Percentiles rank a stretch among this genome's conserved stretches.
Conservation (phyloP, 2,797 vertebrate species). For the Novumbra hubbsi region DNA sequence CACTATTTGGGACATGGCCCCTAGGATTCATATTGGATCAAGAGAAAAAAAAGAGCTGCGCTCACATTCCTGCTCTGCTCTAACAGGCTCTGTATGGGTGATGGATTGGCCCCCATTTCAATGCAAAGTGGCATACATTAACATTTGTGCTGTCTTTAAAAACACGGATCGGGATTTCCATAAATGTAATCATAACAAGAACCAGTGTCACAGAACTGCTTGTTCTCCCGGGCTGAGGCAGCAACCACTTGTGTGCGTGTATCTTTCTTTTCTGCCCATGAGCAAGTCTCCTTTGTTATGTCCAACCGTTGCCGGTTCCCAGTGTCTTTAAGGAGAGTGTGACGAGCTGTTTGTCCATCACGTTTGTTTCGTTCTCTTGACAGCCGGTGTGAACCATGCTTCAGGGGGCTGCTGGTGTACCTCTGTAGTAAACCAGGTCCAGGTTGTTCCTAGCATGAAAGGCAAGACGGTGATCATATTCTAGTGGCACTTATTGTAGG, state of each 20-base stretch:
- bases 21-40: slow-evolving; percentile 13
- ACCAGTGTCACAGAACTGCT: slow-evolving; percentile 9
- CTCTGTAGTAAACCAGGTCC: too few relatives aligned
- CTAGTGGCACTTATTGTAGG: too few relatives aligned
- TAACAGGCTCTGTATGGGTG: slow-evolving; percentile 34
- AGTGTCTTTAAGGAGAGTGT: slow-evolving; percentile 17
- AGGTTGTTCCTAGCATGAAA: too few relatives aligned
- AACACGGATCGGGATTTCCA: slow-evolving; percentile 53
- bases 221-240: slow-evolving; percentile 29
- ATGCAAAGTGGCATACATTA: slow-evolving; percentile 45
- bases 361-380: slow-evolving; percentile 6
- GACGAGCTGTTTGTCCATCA: slow-evolving; percentile 13
- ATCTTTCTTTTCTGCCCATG: not conserved
- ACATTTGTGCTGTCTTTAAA: slow-evolving; percentile 57
- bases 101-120: slow-evolving; percentile 54
- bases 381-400: slow-evolving; percentile 5
- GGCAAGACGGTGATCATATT: too few relatives aligned
- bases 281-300: not conserved
- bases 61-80: slow-evolving; percentile 20
- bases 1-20: not conserved
- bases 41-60: not conserved
- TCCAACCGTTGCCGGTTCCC: slow-evolving; percentile 1
- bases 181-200: slow-evolving; percentile 54
- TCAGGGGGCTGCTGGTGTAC: too few relatives aligned
- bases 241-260: slow-evolving; percentile 38